phyloP scores from a whole-genome alignment of 1,140 invertebrate species.

The Diploscapter pachys region DNA sequence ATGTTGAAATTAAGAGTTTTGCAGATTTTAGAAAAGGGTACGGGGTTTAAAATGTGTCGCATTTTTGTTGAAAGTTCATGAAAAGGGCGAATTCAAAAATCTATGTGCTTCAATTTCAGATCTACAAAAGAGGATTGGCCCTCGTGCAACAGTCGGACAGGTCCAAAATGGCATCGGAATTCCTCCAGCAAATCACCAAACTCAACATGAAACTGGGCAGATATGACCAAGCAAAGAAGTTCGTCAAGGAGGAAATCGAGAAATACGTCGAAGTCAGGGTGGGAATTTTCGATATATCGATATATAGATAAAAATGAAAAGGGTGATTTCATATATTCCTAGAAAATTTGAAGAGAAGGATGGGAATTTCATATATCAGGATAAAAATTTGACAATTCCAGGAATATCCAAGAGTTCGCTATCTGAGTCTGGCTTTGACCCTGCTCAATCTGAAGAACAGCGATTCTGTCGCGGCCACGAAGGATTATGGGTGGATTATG shows the following conservation, averaged over 20 bases:
- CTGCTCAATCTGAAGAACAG: conserved; percentile 31
- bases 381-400: conserved; percentile 15
- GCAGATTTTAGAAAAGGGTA: no score
- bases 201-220: conserved; percentile 27
- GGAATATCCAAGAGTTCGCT: conserved; percentile 34
- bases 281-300: conserved; percentile 4
- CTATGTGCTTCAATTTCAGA: background rate
- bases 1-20: no score
- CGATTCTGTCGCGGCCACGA: conserved; percentile 35
- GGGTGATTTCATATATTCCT: background rate
- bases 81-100: background rate
- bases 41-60: no score
- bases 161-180: conserved; percentile 36
- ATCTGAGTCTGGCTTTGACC: conserved; percentile 32
- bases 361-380: background rate
- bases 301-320: conserved; percentile 12
- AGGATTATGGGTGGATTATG: conserved; percentile 29
- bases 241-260: conserved; percentile 36
- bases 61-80: background rate
- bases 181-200: conserved; percentile 37
- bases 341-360: background rate
- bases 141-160: conserved; percentile 39
- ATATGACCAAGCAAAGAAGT: conserved; percentile 26
- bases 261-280: conserved; percentile 39
- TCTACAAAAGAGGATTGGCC: conserved; percentile 31